These are phyloP conservation scores for Micronycteris hirsuta DNA, from an alignment of 2,113 vertebrate species.

Conservation along the genomic window DNA sequence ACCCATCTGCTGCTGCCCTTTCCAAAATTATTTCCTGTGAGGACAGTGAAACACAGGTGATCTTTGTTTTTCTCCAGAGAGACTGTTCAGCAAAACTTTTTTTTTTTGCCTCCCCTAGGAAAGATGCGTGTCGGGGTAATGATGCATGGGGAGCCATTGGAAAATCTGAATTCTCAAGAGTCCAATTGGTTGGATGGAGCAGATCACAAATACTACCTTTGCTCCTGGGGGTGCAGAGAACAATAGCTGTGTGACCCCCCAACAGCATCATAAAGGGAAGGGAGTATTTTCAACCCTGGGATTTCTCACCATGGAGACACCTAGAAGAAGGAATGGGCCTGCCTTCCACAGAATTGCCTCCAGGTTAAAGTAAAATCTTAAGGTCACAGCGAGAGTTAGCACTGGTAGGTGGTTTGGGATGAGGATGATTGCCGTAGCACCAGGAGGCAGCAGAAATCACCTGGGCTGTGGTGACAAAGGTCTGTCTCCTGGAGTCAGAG, in stretches of 20 bases:
- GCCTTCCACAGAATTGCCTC: not conserved
- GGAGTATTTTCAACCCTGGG: not conserved
- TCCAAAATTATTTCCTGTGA: no score
- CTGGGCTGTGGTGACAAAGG: not conserved
- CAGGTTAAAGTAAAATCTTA: not conserved
- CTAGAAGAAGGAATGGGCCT: not conserved
- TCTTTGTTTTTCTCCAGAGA: no score
- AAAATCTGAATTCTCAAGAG: no score
- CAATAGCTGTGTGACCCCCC: not conserved
- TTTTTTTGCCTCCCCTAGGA: not conserved
- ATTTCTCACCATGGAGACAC: not conserved
- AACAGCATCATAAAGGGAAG: not conserved
- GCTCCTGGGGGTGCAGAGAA: not conserved
- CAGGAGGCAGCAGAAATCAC: not conserved
- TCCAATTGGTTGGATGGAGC: not conserved
- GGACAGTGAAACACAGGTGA: no score
- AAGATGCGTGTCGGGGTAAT: not conserved
- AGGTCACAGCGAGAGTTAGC: not conserved
- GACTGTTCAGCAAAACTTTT: no score
- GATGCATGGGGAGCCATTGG: fast-evolving
- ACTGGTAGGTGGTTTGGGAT: not conserved
- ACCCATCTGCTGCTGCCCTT: no score
- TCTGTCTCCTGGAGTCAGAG: not conserved
- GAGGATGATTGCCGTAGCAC: not conserved
- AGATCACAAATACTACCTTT: not conserved